A percentile compares a stretch with the other conserved stretches of the same genome.
These are phyloP conservation scores for Goniozus legneri DNA, from an alignment of 1,140 invertebrate species.

Conservation along the genomic window DNA sequence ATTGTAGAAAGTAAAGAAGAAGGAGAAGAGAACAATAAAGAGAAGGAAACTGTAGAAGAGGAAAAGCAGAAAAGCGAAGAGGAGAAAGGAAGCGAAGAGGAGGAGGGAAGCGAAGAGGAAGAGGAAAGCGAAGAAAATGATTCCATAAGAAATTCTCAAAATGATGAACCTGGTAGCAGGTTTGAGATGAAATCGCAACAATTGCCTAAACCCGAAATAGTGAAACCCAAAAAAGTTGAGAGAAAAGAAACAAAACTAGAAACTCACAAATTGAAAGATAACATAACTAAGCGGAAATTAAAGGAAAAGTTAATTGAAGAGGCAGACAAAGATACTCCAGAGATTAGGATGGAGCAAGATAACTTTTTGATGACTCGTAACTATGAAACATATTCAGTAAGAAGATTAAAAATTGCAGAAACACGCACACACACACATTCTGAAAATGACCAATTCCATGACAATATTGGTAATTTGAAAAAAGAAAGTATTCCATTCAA, in stretches of 20 bases:
- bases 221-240: not conserved
- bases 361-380: conserved; percentile 38
- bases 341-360: conserved; percentile 29
- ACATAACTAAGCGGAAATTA: not conserved
- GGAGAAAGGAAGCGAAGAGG: not conserved
- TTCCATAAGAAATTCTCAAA: not conserved
- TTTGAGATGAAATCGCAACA: too few relatives aligned
- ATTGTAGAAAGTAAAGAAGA: not conserved
- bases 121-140: not conserved
- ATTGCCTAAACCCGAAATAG: too few relatives aligned
- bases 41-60: not conserved
- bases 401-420: too few relatives aligned
- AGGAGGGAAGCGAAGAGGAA: not conserved
- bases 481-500: not conserved
- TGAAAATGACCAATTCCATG: too few relatives aligned
- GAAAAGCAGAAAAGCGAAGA: too few relatives aligned
- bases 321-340: not conserved
- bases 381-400: too few relatives aligned
- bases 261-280: not conserved
- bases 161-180: not conserved
- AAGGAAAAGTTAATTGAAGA: conserved; percentile 7
- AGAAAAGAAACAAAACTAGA: conserved; percentile 1
- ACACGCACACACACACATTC: too few relatives aligned
- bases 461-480: too few relatives aligned
- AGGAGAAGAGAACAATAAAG: not conserved